Percentiles rank a stretch among this genome's conserved stretches.
phyloP scores from a whole-genome alignment of 2,888 invertebrate species.

The Acronicta alni region DNA sequence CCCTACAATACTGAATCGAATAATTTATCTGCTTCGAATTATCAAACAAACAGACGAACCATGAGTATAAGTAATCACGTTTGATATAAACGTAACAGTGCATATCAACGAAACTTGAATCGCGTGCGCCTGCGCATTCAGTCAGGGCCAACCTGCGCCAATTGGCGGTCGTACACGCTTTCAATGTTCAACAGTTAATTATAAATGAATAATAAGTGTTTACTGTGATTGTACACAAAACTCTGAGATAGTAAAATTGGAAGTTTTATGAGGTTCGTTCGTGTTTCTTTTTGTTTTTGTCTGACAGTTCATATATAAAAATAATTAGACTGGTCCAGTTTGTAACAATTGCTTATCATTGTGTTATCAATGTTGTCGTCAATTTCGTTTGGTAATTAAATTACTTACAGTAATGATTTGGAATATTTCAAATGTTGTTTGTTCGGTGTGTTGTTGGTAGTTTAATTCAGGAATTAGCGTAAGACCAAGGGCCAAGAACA shows the following conservation, averaged over 20 bases:
- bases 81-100: conserved; percentile 13
- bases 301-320: too few species aligned
- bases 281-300: not conserved
- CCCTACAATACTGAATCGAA: too few species aligned
- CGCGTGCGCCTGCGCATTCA: conserved; percentile 53
- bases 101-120: conserved; percentile 29
- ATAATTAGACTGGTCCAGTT: conserved; percentile 9
- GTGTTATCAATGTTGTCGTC: conserved; percentile 8
- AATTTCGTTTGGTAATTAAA: conserved; percentile 23
- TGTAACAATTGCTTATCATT: not conserved
- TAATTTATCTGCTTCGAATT: too few species aligned
- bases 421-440: not conserved
- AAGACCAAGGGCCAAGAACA: too few species aligned
- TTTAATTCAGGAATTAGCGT: too few species aligned
- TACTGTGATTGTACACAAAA: conserved; percentile 20
- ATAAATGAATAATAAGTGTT: conserved; percentile 3
- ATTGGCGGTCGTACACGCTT: conserved; percentile 36
- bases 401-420: too few species aligned
- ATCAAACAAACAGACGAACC: conserved; percentile 5
- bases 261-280: conserved; percentile 20
- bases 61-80: conserved; percentile 22
- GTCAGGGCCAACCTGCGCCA: conserved; percentile 61
- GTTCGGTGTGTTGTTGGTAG: not conserved
- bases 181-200: not conserved
- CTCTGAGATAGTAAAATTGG: not conserved